phyloP scores from a whole-genome alignment of 2,113 vertebrate species.

The Mesitornis unicolor region DNA sequence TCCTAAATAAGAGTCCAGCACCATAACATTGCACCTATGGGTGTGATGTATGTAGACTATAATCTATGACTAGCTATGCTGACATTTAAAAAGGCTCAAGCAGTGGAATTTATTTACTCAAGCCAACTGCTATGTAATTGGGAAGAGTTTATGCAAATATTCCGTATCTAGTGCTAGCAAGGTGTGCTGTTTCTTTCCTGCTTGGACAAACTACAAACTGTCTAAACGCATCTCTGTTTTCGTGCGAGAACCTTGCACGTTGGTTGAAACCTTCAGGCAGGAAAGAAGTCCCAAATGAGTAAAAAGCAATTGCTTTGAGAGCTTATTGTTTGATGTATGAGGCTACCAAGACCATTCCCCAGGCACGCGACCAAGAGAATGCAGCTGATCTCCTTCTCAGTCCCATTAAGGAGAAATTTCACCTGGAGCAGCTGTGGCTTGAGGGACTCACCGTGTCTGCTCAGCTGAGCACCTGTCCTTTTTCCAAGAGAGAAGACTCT shows the following conservation, averaged over 20 bases:
- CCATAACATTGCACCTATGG: background rate
- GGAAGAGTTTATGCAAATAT: slow-evolving; percentile 69
- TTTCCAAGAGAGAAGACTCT: background rate
- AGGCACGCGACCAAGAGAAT: slow-evolving; percentile 72
- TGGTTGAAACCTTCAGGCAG: slow-evolving; percentile 27
- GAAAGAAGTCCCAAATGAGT: background rate
- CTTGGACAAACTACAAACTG: slow-evolving; percentile 58
- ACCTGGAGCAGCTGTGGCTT: slow-evolving; percentile 55
- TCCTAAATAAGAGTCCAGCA: background rate
- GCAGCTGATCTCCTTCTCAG: slow-evolving; percentile 34
- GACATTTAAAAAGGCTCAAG: slow-evolving; percentile 42
- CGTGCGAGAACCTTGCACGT: slow-evolving; percentile 35
- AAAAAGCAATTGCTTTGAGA: slow-evolving; percentile 42
- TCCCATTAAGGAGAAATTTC: slow-evolving; percentile 72
- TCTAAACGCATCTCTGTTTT: slow-evolving; percentile 47
- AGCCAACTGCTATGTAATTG: slow-evolving; percentile 46
- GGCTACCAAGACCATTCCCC: slow-evolving; percentile 37
- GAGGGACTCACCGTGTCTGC: slow-evolving; percentile 42
- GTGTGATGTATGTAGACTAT: slow-evolving; percentile 1
- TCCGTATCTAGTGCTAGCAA: slow-evolving; percentile 55
- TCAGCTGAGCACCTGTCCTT: background rate
- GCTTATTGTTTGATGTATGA: background rate
- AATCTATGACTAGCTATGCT: slow-evolving; percentile 9
- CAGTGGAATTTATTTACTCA: slow-evolving; percentile 66
- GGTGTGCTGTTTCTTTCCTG: slow-evolving; percentile 32